Evolutionary conservation across 1,140 invertebrate species (phyloP).

Genomic region (Eurosta solidaginis): DNA sequence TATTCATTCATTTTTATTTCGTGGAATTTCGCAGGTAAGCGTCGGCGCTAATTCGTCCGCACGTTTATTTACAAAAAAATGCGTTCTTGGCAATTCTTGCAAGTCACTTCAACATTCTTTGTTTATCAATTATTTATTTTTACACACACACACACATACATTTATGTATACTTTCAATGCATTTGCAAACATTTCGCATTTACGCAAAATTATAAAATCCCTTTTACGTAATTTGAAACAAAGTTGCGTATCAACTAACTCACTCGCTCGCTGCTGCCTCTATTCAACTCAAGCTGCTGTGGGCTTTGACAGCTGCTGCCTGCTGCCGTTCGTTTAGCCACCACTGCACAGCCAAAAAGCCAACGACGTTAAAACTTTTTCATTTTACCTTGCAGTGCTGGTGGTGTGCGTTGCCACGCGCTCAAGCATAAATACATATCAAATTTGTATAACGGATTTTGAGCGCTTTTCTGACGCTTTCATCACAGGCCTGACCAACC

Average conservation of each 20-base stretch:
- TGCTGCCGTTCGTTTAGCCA: background rate
- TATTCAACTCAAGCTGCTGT: background rate
- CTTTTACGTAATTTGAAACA: background rate
- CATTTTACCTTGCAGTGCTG: background rate
- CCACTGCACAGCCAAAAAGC: background rate
- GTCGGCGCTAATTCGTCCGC: background rate
- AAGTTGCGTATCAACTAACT: slow-evolving; percentile 22
- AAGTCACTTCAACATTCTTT: background rate
- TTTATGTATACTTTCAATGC: background rate
- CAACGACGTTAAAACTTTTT: background rate
- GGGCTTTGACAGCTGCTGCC: slow-evolving; percentile 21
- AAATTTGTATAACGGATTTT: background rate
- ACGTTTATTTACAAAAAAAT: background rate
- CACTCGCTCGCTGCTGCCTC: background rate
- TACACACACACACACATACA: background rate
- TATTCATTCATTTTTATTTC: background rate
- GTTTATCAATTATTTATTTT: background rate
- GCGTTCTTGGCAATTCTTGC: background rate
- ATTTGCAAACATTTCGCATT: background rate
- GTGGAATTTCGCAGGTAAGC: background rate
- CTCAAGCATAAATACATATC: background rate
- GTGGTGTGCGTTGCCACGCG: background rate
- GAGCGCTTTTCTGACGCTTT: slow-evolving; percentile 25
- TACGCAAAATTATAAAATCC: background rate
- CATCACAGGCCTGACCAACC: background rate